Evolutionary conservation across 2,797 vertebrate species (phyloP), one percentile per base, ranked within the genome.

Genomic region (Gobio occitaniae): DNA sequence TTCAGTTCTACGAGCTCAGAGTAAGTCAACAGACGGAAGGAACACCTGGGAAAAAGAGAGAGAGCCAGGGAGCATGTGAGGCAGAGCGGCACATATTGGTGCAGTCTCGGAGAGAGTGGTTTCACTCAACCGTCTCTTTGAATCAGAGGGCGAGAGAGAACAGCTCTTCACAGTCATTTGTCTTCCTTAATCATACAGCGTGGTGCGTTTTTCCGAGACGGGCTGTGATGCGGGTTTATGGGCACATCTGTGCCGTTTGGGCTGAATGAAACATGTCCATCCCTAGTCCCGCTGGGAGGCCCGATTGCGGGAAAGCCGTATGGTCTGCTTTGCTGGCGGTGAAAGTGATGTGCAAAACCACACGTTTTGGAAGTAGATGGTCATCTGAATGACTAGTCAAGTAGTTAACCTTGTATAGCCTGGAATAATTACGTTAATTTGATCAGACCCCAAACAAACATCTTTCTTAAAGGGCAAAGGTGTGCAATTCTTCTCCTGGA

Each of bases 21-120:
- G 81, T 90, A 85, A 90, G 86, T 92, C 86, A 91, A 90, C 90
- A 91, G 71, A 91, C 47, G 86, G 87, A 48, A 25, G 7, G 79
- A 91, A 87, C 90, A 91, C 88, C 86, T 92, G 82, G 89, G 87
- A 89, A 75, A 83, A 74, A 47, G 83, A 91, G 91, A 88, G 91
- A 91, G 89, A 75, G 38, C 36, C 19, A 21, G 83, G 38, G 69
- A 63, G 82, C 80, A 38, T 52, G 77, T 16, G 48, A 84, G 76
- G 81, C 25, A 44, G 82, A 78, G 81, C 47, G 38, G 78, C 86
- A 74, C 84, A 88, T 86, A 86, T 84, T 87, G 80, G 68, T 83
- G 83, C 56, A 68, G 72, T 85, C 80, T 79, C 83, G 77, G 88
- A 89, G 80, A 86, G 85, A 86, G 78, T 88, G 83, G 80, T 90